Conservation (phyloP, 1,140 invertebrate genomes). For the Drosophila chauvacae region DNA sequence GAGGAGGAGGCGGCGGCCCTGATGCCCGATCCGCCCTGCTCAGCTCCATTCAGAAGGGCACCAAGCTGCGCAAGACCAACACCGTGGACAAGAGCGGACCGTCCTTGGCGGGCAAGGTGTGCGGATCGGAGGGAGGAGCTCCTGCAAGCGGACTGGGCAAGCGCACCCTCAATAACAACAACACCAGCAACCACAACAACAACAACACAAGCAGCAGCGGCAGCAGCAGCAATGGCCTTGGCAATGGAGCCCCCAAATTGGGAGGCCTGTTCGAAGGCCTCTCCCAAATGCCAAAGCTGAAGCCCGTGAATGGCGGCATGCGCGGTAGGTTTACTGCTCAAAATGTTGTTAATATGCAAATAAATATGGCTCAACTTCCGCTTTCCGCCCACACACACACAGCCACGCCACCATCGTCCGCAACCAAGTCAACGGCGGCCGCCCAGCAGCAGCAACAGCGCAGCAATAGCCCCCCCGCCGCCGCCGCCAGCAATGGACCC, state of each 20-base stretch:
- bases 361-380: conserved; percentile 69
- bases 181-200: conserved; percentile 54
- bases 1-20: conserved; percentile 72
- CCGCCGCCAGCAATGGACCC: conserved; percentile 71
- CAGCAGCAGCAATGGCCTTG: conserved; percentile 77
- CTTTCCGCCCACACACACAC: conserved; percentile 58
- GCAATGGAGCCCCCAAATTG: conserved; percentile 86
- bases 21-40: conserved; percentile 89
- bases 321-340: conserved; percentile 64
- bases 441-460: conserved; percentile 35
- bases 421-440: conserved; percentile 29
- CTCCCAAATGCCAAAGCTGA: conserved; percentile 93
- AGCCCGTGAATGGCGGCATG: conserved; percentile 88
- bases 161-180: conserved; percentile 68
- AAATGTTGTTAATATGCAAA: conserved; percentile 35
- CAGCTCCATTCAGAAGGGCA: conserved; percentile 92
- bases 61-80: conserved; percentile 92
- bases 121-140: conserved; percentile 34
- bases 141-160: conserved; percentile 60
- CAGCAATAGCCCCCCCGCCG: conserved; percentile 66
- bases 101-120: conserved; percentile 87
- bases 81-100: conserved; percentile 96
- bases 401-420: conserved; percentile 31
- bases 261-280: conserved; percentile 92
- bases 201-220: conserved; percentile 75